phyloP scores from a whole-genome alignment of 1,140 invertebrate genomes.

The Cherax quadricarinatus region DNA sequence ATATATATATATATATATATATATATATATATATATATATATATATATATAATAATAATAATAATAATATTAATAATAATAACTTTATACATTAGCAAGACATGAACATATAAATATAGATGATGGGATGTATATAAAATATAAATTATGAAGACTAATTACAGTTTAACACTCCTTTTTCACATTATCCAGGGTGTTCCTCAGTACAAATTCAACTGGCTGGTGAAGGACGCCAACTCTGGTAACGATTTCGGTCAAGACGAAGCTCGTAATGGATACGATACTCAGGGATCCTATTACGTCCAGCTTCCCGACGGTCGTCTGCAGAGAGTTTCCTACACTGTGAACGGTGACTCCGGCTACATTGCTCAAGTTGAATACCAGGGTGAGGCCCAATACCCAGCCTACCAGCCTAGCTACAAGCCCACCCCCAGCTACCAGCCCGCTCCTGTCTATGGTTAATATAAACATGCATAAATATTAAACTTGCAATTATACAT shows the following conservation, averaged over 20 bases:
- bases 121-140: too few relatives aligned
- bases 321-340: constrained; percentile 8
- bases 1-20: too few relatives aligned
- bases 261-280: constrained; percentile 4
- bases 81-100: too few relatives aligned
- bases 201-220: background rate
- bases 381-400: constrained; percentile 42
- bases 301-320: constrained; percentile 7
- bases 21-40: too few relatives aligned
- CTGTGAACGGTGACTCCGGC: constrained; percentile 44
- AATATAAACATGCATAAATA: too few relatives aligned
- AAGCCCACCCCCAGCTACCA: background rate
- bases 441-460: background rate
- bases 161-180: background rate
- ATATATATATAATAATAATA: too few relatives aligned
- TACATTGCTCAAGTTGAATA: constrained; percentile 33
- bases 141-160: too few relatives aligned
- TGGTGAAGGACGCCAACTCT: background rate
- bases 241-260: background rate
- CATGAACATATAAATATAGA: too few relatives aligned
- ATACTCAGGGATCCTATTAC: constrained; percentile 14
- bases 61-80: too few relatives aligned
- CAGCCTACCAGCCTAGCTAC: constrained; percentile 8
- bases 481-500: too few relatives aligned
- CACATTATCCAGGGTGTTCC: background rate